A percentile compares a stretch with the other conserved stretches of the same genome.
These are phyloP conservation scores for Oegoconia quadripuncta DNA, from an alignment of 2,888 invertebrate genomes.

Conservation along the genomic window DNA sequence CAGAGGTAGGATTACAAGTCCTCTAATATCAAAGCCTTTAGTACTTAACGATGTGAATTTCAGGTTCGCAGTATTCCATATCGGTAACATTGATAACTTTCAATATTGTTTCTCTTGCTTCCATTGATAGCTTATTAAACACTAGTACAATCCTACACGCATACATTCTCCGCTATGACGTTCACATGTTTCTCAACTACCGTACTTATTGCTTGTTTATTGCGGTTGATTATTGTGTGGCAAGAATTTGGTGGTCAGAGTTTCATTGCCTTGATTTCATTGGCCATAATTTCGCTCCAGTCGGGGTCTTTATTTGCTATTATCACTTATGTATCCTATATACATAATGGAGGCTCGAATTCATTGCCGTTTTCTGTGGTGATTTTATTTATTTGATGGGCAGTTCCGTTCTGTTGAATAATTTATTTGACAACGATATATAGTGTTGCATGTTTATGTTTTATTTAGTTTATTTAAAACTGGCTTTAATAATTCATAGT, in stretches of 20 bases:
- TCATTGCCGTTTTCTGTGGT: not conserved
- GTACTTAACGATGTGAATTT: too few species aligned
- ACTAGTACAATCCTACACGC: conserved; percentile 8
- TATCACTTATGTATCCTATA: conserved; percentile 8
- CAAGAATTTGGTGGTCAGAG: not conserved
- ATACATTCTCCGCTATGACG: conserved; percentile 3
- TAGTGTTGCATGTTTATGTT: too few species aligned
- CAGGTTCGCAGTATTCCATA: too few species aligned
- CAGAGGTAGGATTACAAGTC: too few species aligned
- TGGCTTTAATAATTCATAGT: too few species aligned
- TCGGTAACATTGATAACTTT: too few species aligned
- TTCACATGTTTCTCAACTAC: conserved; percentile 11
- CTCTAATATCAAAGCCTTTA: too few species aligned
- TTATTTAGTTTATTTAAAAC: too few species aligned
- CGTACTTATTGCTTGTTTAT: not conserved
- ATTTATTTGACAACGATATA: too few species aligned
- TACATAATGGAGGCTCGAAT: not conserved
- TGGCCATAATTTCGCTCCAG: conserved; percentile 11
- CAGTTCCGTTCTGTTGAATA: too few species aligned
- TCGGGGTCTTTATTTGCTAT: conserved; percentile 10
- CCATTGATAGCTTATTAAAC: conserved; percentile 10
- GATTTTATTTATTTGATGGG: not conserved
- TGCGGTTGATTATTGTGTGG: not conserved
- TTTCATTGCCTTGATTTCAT: conserved; percentile 9
- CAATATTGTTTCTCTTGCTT: conserved; percentile 16